These are phyloP conservation scores for Myoxocephalus aenaeus DNA, from an alignment of 2,797 vertebrate species.

Conservation along the genomic window DNA sequence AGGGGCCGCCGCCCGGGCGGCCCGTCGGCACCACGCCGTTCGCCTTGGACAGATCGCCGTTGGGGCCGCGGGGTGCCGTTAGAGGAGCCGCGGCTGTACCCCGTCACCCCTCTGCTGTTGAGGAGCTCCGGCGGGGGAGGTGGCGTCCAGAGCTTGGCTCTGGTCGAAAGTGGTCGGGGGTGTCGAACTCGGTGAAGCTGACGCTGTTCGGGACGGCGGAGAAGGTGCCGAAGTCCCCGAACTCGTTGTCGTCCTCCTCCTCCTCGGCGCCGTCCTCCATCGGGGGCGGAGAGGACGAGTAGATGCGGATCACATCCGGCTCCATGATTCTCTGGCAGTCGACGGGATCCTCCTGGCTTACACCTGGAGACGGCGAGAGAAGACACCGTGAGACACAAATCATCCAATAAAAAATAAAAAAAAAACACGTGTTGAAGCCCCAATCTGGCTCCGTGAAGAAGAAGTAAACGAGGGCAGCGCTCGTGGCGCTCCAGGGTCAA, in stretches of 20 bases:
- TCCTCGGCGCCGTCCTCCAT: slow-evolving; percentile 94
- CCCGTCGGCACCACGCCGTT: slow-evolving; percentile 78
- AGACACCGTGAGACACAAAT: neutral
- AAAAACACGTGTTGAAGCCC: neutral
- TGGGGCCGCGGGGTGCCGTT: slow-evolving; percentile 73
- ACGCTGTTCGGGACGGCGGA: slow-evolving; percentile 88
- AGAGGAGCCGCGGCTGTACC: slow-evolving; percentile 81
- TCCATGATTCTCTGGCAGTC: slow-evolving; percentile 86
- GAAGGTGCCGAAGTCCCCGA: slow-evolving; percentile 95
- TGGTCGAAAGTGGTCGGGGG: slow-evolving; percentile 85
- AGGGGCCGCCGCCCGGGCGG: slow-evolving; percentile 78
- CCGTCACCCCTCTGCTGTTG: slow-evolving; percentile 76
- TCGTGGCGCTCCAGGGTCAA: slow-evolving; percentile 8
- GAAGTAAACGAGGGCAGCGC: neutral
- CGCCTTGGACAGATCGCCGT: slow-evolving; percentile 75
- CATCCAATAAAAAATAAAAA: neutral
- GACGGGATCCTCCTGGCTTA: slow-evolving; percentile 74
- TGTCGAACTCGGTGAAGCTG: slow-evolving; percentile 92
- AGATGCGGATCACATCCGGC: slow-evolving; percentile 96
- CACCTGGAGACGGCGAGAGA: slow-evolving; percentile 74
- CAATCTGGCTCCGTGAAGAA: neutral
- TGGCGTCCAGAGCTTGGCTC: slow-evolving; percentile 79
- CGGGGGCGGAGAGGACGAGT: slow-evolving; percentile 96
- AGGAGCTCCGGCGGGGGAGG: slow-evolving; percentile 90
- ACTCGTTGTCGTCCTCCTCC: slow-evolving; percentile 89